Percentiles rank a stretch among this genome's conserved stretches.
Evolutionary conservation across 2,113 vertebrate species (phyloP).

Genomic region (Dinomys branickii): DNA sequence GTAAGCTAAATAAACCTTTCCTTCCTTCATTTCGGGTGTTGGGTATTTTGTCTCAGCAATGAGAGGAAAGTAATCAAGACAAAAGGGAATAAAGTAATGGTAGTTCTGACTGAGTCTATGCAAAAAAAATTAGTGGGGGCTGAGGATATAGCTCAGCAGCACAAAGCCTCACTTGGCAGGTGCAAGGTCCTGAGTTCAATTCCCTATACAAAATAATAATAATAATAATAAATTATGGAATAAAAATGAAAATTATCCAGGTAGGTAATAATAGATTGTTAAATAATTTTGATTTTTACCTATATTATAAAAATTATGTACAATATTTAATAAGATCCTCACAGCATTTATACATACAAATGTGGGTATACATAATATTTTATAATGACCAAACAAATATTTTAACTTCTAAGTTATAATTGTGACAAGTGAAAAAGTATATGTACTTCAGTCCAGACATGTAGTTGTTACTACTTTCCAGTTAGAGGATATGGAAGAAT

Average conservation of each 20-base stretch:
- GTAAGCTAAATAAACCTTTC: too few relatives aligned
- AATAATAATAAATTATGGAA: background rate
- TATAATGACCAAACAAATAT: background rate
- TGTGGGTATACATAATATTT: background rate
- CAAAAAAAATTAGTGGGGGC: background rate
- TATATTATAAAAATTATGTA: background rate
- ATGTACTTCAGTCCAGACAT: background rate
- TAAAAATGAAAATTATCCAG: background rate
- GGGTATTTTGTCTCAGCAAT: too few relatives aligned
- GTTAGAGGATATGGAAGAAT: background rate
- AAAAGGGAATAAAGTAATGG: background rate
- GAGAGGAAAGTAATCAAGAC: too few relatives aligned
- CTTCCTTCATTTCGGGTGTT: too few relatives aligned
- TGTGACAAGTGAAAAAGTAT: background rate
- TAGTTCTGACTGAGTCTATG: background rate
- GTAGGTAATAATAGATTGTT: background rate
- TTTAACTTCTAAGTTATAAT: background rate
- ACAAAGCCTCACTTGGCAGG: too few relatives aligned
- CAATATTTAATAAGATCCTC: background rate
- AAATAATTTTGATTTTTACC: background rate
- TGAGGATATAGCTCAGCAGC: too few relatives aligned
- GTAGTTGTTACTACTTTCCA: background rate
- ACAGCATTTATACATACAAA: background rate
- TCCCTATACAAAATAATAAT: too few relatives aligned
- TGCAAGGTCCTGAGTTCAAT: too few relatives aligned